phyloP scores from a whole-genome alignment of 2,797 vertebrate genomes.

The Hemibagrus guttatus region DNA sequence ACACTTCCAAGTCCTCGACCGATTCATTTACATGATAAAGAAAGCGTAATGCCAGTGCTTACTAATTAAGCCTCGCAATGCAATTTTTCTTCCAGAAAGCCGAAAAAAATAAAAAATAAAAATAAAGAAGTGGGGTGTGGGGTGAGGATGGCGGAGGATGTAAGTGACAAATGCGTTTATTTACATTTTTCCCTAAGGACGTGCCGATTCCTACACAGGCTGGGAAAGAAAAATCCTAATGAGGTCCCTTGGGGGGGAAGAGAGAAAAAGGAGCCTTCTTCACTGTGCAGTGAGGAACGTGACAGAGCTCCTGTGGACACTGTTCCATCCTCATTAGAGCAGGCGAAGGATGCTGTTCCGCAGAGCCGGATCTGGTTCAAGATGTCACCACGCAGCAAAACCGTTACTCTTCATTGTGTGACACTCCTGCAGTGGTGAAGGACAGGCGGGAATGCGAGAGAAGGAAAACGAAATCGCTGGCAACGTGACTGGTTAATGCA shows the following conservation, averaged over 20 bases:
- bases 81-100: conserved; percentile 61
- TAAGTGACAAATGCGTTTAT: conserved; percentile 67
- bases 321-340: conserved; percentile 67
- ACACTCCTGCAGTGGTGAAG: conserved; percentile 44
- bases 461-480: conserved; percentile 25
- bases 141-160: conserved; percentile 38
- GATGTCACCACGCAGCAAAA: conserved; percentile 55
- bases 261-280: conserved; percentile 54
- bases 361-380: conserved; percentile 51
- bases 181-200: conserved; percentile 63
- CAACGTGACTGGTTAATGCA: conserved; percentile 33
- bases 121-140: background rate
- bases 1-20: conserved; percentile 59
- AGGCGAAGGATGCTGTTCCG: conserved; percentile 44
- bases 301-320: conserved; percentile 62
- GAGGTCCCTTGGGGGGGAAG: conserved; percentile 61
- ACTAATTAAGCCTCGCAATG: conserved; percentile 67
- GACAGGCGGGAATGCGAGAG: conserved; percentile 48
- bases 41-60: conserved; percentile 63
- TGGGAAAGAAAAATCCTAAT: conserved; percentile 58
- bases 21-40: conserved; percentile 69
- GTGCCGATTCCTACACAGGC: conserved; percentile 58
- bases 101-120: conserved; percentile 32
- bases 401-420: conserved; percentile 53
- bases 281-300: conserved; percentile 53